A percentile compares a stretch with the other conserved stretches of the same genome.
Evolutionary conservation across 1,140 invertebrate genomes (phyloP).

Genomic region (Calosoma granatense): DNA sequence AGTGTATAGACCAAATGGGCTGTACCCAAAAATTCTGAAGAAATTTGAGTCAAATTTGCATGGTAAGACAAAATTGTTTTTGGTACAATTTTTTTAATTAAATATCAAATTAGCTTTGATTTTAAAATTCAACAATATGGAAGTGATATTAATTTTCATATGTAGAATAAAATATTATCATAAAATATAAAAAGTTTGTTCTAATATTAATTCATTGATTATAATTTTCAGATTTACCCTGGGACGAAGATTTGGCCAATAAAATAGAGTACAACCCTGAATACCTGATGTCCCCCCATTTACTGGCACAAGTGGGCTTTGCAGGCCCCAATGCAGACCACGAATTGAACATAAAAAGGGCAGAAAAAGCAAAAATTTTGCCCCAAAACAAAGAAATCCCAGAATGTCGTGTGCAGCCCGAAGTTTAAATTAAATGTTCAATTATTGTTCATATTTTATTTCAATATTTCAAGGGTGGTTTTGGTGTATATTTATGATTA

Average conservation of each 20-base stretch:
- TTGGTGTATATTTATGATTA: neutral
- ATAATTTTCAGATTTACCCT: conserved; percentile 20
- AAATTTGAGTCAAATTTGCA: neutral
- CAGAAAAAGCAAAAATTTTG: neutral
- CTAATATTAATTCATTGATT: conserved; percentile 5
- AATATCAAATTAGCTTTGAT: neutral
- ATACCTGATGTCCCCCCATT: conserved; percentile 20
- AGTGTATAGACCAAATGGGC: neutral
- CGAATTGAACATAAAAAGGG: neutral
- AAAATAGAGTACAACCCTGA: conserved; percentile 25
- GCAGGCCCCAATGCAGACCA: neutral
- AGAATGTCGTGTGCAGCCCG: neutral
- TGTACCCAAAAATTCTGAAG: neutral
- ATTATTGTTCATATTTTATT: neutral
- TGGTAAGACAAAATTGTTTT: neutral
- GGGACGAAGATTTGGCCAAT: conserved; percentile 23
- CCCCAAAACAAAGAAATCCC: neutral
- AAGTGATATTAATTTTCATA: conserved; percentile 11
- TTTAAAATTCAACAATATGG: neutral
- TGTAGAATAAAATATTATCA: neutral
- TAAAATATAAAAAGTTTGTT: conserved; percentile 7
- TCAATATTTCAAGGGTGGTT: neutral
- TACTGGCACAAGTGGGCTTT: conserved; percentile 10
- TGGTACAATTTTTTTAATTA: neutral
- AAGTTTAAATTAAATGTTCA: neutral